Evolutionary conservation across 2,888 invertebrate genomes (phyloP).

Genomic region (Lepidocyrtoides sp.): DNA sequence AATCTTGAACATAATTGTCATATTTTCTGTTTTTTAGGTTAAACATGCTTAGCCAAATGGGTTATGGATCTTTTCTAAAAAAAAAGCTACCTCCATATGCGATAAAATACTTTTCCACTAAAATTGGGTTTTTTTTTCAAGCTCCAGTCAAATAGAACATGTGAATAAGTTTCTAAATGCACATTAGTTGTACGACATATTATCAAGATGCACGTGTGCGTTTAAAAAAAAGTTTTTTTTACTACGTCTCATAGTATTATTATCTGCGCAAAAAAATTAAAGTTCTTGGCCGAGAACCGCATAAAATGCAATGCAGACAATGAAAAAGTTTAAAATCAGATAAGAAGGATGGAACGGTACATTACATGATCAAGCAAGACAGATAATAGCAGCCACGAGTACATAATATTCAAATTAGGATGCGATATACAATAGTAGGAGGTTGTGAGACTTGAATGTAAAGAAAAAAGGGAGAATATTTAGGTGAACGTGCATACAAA

Average conservation of each 20-base stretch:
- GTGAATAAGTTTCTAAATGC: not conserved
- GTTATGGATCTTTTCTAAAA: not conserved
- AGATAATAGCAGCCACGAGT: not conserved
- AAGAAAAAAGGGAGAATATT: conserved; percentile 14
- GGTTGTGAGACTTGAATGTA: not conserved
- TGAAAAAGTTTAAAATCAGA: conserved; percentile 53
- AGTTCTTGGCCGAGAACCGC: conserved; percentile 31
- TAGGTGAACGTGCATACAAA: not conserved
- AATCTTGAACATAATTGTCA: too few relatives aligned
- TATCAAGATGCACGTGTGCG: conserved; percentile 38
- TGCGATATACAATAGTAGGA: conserved; percentile 41
- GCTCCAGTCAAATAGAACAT: not conserved
- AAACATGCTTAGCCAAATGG: not conserved
- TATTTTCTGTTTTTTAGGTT: not conserved
- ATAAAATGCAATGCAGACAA: conserved; percentile 31
- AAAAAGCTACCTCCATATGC: not conserved
- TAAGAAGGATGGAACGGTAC: not conserved
- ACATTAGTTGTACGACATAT: too few relatives aligned
- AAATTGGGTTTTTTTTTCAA: not conserved
- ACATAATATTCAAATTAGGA: not conserved
- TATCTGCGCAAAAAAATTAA: conserved; percentile 29
- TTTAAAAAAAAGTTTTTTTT: not conserved
- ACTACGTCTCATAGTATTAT: not conserved
- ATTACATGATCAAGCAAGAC: not conserved
- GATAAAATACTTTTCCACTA: not conserved